Evolutionary conservation across 2,888 invertebrate species (phyloP).

Genomic region (Lasiommata megera): DNA sequence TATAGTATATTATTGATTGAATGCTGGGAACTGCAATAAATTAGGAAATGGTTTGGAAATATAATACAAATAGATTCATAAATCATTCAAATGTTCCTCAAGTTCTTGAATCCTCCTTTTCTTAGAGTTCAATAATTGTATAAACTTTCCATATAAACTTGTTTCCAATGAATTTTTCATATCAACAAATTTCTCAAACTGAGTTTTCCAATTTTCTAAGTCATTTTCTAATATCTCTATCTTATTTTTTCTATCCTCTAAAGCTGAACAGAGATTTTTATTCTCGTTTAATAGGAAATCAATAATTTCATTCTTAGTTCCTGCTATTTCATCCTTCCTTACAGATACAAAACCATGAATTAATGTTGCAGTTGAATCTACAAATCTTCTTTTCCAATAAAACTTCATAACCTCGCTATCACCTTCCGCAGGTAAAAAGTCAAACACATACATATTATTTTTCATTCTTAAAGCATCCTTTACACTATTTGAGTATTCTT

Average conservation of each 20-base stretch:
- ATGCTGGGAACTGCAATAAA: no score
- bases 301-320: conserved; percentile 46
- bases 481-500: conserved; percentile 47
- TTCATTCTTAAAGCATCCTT: conserved; percentile 39
- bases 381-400: conserved; percentile 54
- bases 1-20: neutral
- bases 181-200: conserved; percentile 51
- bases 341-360: conserved; percentile 52
- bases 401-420: conserved; percentile 43
- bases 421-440: conserved; percentile 35
- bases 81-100: conserved; percentile 50
- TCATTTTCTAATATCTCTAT: conserved; percentile 40
- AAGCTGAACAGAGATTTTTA: conserved; percentile 35
- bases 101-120: conserved; percentile 59
- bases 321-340: conserved; percentile 33
- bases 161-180: conserved; percentile 52
- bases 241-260: conserved; percentile 35
- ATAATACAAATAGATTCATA: conserved; percentile 2
- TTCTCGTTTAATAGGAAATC: conserved; percentile 55
- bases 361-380: conserved; percentile 38
- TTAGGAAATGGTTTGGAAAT: no score
- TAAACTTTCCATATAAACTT: conserved; percentile 61
- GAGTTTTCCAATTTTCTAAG: conserved; percentile 46
- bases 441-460: conserved; percentile 39
- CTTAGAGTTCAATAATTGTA: conserved; percentile 60